phyloP scores from a whole-genome alignment of 2,113 vertebrate species.

The Erpornis zantholeuca region DNA sequence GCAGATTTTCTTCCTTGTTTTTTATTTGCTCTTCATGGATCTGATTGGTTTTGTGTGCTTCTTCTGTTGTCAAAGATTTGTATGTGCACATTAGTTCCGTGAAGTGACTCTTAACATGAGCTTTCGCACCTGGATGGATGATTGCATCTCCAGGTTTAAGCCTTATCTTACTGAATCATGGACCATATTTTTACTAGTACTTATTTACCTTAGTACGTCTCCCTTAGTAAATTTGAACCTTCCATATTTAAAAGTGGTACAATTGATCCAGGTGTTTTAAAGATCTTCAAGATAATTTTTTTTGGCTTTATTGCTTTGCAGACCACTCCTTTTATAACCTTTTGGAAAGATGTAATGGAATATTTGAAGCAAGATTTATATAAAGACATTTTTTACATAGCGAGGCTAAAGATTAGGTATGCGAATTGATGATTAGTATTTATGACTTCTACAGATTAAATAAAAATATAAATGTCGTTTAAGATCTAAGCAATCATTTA shows the following conservation, averaged over 20 bases:
- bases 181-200: neutral
- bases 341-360: neutral
- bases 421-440: neutral
- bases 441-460: constrained; percentile 53
- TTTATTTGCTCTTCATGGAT: neutral
- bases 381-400: neutral
- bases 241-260: neutral
- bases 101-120: neutral
- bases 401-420: neutral
- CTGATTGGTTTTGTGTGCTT: neutral
- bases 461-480: constrained; percentile 49
- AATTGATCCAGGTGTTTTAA: neutral
- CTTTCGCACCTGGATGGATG: neutral
- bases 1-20: neutral
- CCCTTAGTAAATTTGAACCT: neutral
- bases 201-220: neutral
- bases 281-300: neutral
- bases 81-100: neutral
- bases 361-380: neutral
- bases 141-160: neutral
- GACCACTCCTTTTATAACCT: neutral
- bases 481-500: constrained; percentile 37
- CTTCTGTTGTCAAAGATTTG: neutral
- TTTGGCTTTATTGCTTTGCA: neutral
- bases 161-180: neutral